Evolutionary conservation across 2,888 invertebrate species (phyloP), one percentile per base, ranked within the genome.

Genomic region (Odontomyia ornata): DNA sequence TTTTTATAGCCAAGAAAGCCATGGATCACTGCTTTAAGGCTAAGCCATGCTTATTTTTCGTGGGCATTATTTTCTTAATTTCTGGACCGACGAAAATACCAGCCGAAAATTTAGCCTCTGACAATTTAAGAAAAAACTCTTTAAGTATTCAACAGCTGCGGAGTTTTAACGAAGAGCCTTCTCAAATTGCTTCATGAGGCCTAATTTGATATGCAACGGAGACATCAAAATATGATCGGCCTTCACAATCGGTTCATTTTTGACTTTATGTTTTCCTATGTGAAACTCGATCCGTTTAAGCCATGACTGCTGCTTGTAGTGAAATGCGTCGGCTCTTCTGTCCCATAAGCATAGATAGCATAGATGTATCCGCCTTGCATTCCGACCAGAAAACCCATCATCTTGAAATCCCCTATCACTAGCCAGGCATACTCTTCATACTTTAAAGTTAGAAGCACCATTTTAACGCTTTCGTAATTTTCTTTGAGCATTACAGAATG

Each of bases 281-380:
- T n/a, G n/a, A n/a, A n/a, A n/a, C n/a, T n/a, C n/a, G n/a, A n/a
- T n/a, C n/a, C n/a, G n/a, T n/a, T n/a, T n/a, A n/a, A n/a, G n/a
- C n/a, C n/a, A n/a, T n/a, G n/a, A n/a, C n/a, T n/a, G n/a, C n/a
- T n/a, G n/a, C n/a, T n/a, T n/a, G n/a, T n/a, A n/a, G n/a, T n/a
- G n/a, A n/a, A n/a, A n/a, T n/a, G n/a, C n/a, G n/a, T n/a, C n/a
- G n/a, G n/a, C n/a, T n/a, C n/a, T n/a, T n/a, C n/a, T n/a, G n/a
- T n/a, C n/a, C n/a, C n/a, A n/a, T n/a, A n/a, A n/a, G n/a, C n/a
- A 83, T 60, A 82, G 72, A 73, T 79, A 80, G 78, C 82, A 82
- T 2, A 80, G 78, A 76, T 81, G n/a, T 56, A 82, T 82, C 28
- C 67, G 43, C 36, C 79, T 79, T 82, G 82, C 62, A 81, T 77